Percentiles rank a stretch among this genome's conserved stretches.
These are phyloP conservation scores for Ctenomys sociabilis DNA, from an alignment of 2,113 vertebrate genomes.

Conservation along the genomic window DNA sequence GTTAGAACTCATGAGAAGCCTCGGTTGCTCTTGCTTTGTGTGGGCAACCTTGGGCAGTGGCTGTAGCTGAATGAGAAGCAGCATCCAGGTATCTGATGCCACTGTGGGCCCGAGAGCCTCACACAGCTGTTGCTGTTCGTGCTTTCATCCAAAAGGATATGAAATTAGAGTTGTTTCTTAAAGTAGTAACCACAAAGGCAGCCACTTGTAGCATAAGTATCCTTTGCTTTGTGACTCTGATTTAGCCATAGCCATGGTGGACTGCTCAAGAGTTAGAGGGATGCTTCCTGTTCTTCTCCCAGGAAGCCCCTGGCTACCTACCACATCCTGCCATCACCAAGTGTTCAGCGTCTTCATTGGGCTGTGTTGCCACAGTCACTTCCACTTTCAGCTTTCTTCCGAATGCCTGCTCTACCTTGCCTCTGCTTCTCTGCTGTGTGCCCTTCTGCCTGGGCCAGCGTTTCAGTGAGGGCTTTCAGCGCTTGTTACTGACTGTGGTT, in stretches of 20 bases:
- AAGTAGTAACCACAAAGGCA: neutral
- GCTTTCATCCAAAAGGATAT: neutral
- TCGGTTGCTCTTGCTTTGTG: slow-evolving; percentile 79
- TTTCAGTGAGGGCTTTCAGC: neutral
- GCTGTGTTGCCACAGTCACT: rapidly evolving
- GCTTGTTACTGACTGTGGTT: neutral
- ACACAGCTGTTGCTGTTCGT: neutral
- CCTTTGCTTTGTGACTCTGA: too few species aligned
- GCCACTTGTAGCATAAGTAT: neutral
- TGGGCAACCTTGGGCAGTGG: slow-evolving; percentile 77
- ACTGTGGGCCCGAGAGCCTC: slow-evolving; percentile 41
- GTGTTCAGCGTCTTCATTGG: neutral
- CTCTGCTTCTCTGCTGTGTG: neutral
- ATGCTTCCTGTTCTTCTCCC: neutral
- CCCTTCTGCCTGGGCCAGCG: neutral
- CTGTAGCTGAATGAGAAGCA: slow-evolving; percentile 76
- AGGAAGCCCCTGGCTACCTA: rapidly evolving
- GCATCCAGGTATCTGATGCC: slow-evolving; percentile 76
- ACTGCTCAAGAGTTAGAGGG: rapidly evolving
- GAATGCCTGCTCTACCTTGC: neutral
- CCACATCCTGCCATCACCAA: neutral
- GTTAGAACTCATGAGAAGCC: slow-evolving; percentile 79
- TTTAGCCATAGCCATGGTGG: rapidly evolving
- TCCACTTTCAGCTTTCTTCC: too few species aligned
- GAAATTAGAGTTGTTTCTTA: neutral